These are phyloP conservation scores for Ochlodes sylvanus DNA, from an alignment of 2,888 invertebrate genomes.

Conservation along the genomic window DNA sequence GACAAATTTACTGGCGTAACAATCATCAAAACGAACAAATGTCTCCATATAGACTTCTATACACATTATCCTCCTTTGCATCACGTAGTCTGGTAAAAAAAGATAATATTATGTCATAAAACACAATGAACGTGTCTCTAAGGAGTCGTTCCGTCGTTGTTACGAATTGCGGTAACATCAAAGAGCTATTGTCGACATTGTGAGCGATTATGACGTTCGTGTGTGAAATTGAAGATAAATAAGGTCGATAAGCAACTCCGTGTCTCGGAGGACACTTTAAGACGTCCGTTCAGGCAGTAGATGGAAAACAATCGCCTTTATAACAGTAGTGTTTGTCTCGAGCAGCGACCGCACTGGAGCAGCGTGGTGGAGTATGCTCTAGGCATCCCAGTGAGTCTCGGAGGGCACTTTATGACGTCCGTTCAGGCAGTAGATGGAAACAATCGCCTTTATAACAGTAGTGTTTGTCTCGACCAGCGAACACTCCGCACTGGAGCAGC, in stretches of 20 bases:
- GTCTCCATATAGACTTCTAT: no score
- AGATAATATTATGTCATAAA: neutral
- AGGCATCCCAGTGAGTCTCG: no score
- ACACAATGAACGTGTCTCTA: neutral
- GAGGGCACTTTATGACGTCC: neutral
- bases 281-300: neutral
- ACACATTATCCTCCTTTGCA: no score
- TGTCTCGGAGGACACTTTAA: neutral
- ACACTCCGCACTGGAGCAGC: no score
- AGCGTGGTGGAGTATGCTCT: no score
- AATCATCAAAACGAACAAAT: no score
- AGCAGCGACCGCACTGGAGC: no score
- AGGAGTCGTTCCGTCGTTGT: neutral
- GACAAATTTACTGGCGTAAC: no score
- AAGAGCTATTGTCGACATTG: slow-evolving; percentile 27
- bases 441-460: no score
- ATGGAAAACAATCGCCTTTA: neutral
- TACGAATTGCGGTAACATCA: slow-evolving; percentile 15
- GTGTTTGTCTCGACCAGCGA: no score
- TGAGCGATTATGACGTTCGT: slow-evolving; percentile 18
- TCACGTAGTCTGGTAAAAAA: neutral
- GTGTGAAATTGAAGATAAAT: slow-evolving; percentile 2
- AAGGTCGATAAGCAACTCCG: neutral
- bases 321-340: no score
- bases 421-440: neutral